A percentile compares a stretch with the other conserved stretches of the same genome.
These are phyloP conservation scores for Zygogramma bicolorata DNA, from an alignment of 2,888 invertebrate genomes.

Conservation along the genomic window DNA sequence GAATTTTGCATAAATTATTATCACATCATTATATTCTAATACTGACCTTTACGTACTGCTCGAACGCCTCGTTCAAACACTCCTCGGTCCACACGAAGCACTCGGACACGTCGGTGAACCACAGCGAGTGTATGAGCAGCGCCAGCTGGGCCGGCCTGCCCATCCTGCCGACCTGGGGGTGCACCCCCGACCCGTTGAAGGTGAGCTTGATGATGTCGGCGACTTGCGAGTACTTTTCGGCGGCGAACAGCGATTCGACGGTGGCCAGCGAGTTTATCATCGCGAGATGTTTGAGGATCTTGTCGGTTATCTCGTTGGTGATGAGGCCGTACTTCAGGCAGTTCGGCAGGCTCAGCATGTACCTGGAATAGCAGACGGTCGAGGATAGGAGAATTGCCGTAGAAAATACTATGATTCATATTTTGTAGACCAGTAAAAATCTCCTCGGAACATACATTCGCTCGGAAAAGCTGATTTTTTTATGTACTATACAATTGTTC, in stretches of 20 bases:
- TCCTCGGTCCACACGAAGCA: conserved; percentile 84
- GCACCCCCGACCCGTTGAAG: conserved; percentile 66
- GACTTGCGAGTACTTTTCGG: conserved; percentile 75
- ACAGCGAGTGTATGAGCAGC: conserved; percentile 66
- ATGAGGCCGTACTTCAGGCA: conserved; percentile 69
- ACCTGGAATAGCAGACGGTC: conserved; percentile 40
- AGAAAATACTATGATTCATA: too few relatives aligned
- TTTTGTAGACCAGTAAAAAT: too few relatives aligned
- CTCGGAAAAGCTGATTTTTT: too few relatives aligned
- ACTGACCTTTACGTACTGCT: conserved; percentile 66
- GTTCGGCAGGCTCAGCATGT: conserved; percentile 68
- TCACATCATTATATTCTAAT: too few relatives aligned
- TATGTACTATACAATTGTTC: too few relatives aligned
- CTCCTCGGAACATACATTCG: too few relatives aligned
- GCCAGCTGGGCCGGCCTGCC: conserved; percentile 69
- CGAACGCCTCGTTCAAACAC: conserved; percentile 80
- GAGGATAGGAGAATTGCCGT: background rate
- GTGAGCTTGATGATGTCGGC: conserved; percentile 77
- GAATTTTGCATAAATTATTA: too few relatives aligned
- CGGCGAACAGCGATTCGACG: conserved; percentile 76
- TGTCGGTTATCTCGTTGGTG: conserved; percentile 66
- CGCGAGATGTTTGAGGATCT: conserved; percentile 69
- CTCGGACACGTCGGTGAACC: conserved; percentile 67
- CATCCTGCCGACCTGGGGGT: conserved; percentile 68
- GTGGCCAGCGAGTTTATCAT: conserved; percentile 73